Evolutionary conservation across 23 tunicate genomes (phyloP), one percentile per base, ranked within the genome.

Genomic region (Pegea sp.): DNA sequence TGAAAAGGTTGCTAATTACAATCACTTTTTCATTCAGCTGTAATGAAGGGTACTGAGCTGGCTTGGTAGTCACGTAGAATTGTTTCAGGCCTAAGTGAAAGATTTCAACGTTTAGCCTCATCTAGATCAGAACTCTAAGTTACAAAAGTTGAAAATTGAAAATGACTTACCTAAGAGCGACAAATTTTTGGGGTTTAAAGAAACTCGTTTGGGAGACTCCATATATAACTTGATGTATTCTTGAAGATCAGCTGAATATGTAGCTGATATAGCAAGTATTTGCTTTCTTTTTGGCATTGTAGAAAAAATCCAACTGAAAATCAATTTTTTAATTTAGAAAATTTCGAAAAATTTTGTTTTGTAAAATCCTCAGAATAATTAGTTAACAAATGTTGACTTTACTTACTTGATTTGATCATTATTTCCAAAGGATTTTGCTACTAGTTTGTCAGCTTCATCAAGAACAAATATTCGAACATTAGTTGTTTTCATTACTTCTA

Each of bases 391-490:
- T n/a, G n/a, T n/a, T n/a, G n/a, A n/a, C n/a, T n/a, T n/a, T n/a
- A n/a, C n/a, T n/a, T n/a, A n/a, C n/a, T n/a, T n/a, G n/a, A n/a
- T n/a, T n/a, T n/a, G n/a, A n/a, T n/a, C n/a, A n/a, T n/a, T n/a
- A n/a, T n/a, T n/a, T n/a, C n/a, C n/a, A n/a, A n/a, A n/a, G n/a
- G n/a, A n/a, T n/a, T n/a, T n/a, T n/a, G n/a, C n/a, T n/a, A n/a
- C n/a, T n/a, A 84, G 59, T 46, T 84, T 84, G 54, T 84, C 95
- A 30, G 95, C 95, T 58, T 84, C 95, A 63, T 84, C 95, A 48
- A 84, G 34, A 19, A 84, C 95, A 42, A 84, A 68, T 24, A 84
- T 53, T 24, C 75, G 64, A 22, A 80, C 93, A 34, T 56, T 71
- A 29, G 48, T 43, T 33, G 71, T 49, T 25, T 22, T 33, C 32